Percentiles rank a stretch among this genome's conserved stretches.
phyloP scores from a whole-genome alignment of 1,140 invertebrate genomes.

The Aphelinus certus region DNA sequence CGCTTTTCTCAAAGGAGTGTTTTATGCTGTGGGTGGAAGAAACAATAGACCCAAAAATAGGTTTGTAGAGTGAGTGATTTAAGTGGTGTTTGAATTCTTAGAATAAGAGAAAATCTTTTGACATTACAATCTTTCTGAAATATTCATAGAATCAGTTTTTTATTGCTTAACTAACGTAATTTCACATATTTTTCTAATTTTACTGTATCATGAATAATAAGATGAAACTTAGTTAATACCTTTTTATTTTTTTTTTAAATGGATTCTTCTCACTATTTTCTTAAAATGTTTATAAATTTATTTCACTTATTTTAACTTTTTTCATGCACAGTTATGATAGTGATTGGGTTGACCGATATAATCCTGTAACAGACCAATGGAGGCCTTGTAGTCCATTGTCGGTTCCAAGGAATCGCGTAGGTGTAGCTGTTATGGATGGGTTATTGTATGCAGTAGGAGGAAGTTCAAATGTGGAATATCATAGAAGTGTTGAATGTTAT shows the following conservation, averaged over 20 bases:
- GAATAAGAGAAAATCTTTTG: no score
- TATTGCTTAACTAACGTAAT: no score
- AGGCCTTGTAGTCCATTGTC: slow-evolving; percentile 84
- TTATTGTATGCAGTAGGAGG: slow-evolving; percentile 91
- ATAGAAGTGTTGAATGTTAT: slow-evolving; percentile 91
- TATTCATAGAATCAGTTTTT: no score
- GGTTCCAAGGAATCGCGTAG: slow-evolving; percentile 84
- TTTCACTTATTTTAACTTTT: neutral
- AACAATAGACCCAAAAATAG: slow-evolving; percentile 83
- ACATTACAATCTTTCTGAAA: no score
- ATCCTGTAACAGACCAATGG: slow-evolving; percentile 82
- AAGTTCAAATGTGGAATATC: slow-evolving; percentile 82
- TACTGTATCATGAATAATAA: no score
- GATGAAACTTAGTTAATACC: no score
- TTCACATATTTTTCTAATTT: no score
- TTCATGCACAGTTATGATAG: slow-evolving; percentile 56
- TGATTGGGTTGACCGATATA: slow-evolving; percentile 72
- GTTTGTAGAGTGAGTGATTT: neutral
- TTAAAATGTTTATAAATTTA: no score
- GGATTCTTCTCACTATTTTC: no score
- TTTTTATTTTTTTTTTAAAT: no score
- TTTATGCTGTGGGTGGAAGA: slow-evolving; percentile 91
- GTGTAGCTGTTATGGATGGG: slow-evolving; percentile 91
- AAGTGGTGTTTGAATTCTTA: no score
- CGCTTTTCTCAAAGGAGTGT: slow-evolving; percentile 85